These are phyloP conservation scores for Pyxicephalus adspersus DNA, from an alignment of 2,113 vertebrate species.

Conservation along the genomic window DNA sequence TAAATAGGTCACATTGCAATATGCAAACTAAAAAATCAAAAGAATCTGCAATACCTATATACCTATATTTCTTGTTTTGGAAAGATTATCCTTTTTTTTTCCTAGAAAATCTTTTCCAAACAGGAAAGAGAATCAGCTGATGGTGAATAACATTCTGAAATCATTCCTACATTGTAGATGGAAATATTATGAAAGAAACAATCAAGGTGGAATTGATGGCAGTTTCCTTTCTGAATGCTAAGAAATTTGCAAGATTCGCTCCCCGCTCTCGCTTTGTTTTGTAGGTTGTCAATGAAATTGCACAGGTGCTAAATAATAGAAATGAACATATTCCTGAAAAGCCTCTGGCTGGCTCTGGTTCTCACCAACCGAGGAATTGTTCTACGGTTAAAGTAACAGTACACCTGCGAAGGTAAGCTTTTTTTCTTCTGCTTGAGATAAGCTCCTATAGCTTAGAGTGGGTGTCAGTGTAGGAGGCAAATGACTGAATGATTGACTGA, in stretches of 20 bases:
- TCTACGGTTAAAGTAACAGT: neutral
- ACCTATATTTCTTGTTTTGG: neutral
- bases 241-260: conserved; percentile 12
- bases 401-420: neutral
- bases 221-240: neutral
- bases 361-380: neutral
- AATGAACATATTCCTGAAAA: neutral
- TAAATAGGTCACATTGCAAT: too few relatives aligned
- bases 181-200: conserved; percentile 22
- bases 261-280: neutral
- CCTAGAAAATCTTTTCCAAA: neutral
- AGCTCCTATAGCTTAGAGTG: too few relatives aligned
- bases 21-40: too few relatives aligned
- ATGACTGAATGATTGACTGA: neutral
- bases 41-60: neutral
- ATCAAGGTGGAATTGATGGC: conserved; percentile 1
- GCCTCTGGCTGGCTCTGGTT: neutral
- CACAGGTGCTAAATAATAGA: conserved; percentile 28
- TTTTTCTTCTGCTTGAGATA: neutral
- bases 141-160: neutral
- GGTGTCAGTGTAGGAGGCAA: neutral
- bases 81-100: neutral
- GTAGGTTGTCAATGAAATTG: conserved; percentile 5
- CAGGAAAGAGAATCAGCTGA: neutral
- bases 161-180: neutral